Conservation (phyloP, 92 coral and sea anemone genomes). For the Heliopora coerulea region DNA sequence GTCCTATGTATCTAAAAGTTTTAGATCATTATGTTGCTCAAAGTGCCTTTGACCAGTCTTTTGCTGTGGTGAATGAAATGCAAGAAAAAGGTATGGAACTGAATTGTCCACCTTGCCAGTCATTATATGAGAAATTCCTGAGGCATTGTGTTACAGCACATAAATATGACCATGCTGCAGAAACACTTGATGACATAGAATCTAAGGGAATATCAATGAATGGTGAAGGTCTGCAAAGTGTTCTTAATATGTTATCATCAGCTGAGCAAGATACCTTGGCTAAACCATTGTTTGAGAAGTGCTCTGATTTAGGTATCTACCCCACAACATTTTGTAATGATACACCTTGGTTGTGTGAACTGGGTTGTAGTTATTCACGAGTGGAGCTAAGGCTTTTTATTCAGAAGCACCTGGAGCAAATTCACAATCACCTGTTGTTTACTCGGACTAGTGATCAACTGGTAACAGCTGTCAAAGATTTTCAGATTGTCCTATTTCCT, state of each 20-base stretch:
- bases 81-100: neutral
- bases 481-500: slow-evolving; percentile 22
- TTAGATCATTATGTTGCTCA: neutral
- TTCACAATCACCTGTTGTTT: neutral
- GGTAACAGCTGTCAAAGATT: neutral
- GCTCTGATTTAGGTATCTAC: neutral
- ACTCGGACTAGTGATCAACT: neutral
- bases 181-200: neutral
- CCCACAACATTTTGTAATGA: slow-evolving; percentile 2
- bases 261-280: neutral
- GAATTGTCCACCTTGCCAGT: neutral
- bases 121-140: slow-evolving; percentile 24
- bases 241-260: neutral
- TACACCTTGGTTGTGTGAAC: slow-evolving; percentile 32
- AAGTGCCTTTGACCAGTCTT: slow-evolving; percentile 10
- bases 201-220: neutral
- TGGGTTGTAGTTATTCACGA: slow-evolving; percentile 12
- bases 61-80: slow-evolving; percentile 23
- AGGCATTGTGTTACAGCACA: slow-evolving; percentile 7
- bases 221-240: slow-evolving; percentile 12
- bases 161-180: neutral
- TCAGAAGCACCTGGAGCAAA: neutral
- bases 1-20: neutral
- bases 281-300: slow-evolving; percentile 1
- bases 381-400: slow-evolving; percentile 14